Conservation (phyloP, 2,113 vertebrate genomes). For the Stegastes partitus region DNA sequence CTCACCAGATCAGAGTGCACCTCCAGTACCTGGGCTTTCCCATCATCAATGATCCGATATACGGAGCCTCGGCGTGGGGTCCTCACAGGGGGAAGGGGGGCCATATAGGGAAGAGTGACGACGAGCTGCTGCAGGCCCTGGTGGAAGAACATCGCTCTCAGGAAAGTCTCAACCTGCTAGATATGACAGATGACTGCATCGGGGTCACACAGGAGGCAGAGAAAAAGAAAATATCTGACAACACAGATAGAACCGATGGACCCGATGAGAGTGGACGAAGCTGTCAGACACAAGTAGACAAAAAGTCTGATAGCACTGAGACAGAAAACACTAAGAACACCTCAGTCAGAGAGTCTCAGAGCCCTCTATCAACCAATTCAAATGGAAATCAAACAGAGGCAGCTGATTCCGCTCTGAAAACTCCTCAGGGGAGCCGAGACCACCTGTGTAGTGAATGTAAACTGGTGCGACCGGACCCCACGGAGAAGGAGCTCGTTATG, state of each 20-base stretch:
- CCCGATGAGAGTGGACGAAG: background rate
- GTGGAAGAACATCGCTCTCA: constrained; percentile 90
- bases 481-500: constrained; percentile 94
- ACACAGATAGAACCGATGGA: background rate
- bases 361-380: background rate
- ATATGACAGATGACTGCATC: constrained; percentile 67
- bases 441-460: constrained; percentile 92
- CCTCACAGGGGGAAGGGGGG: constrained; percentile 90
- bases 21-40: constrained; percentile 96
- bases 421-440: constrained; percentile 73
- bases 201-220: constrained; percentile 19
- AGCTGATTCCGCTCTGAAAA: background rate
- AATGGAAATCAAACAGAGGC: constrained; percentile 15
- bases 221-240: background rate
- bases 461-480: constrained; percentile 87
- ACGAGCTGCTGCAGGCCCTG: constrained; percentile 90
- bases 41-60: constrained; percentile 96
- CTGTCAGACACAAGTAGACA: constrained; percentile 6
- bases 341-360: background rate
- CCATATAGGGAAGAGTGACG: constrained; percentile 86
- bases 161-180: constrained; percentile 89
- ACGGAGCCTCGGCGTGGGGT: constrained; percentile 94
- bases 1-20: constrained; percentile 97
- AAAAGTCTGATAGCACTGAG: background rate
- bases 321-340: background rate